Evolutionary conservation across 2,888 invertebrate genomes (phyloP).

Genomic region (Bhutanitis thaidina): DNA sequence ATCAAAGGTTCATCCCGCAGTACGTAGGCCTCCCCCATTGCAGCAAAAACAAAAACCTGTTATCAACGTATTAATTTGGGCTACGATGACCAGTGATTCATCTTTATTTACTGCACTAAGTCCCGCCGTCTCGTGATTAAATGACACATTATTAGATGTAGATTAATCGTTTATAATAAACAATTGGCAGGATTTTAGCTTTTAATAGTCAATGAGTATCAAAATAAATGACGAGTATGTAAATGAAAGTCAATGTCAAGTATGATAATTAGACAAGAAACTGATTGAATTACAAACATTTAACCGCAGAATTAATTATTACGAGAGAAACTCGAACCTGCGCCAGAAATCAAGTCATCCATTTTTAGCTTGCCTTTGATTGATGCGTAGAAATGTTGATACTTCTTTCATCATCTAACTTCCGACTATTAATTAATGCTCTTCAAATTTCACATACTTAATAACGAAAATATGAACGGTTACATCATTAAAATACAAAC

Average conservation of each 20-base stretch:
- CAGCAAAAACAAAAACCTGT: no score
- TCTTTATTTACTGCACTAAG: no score
- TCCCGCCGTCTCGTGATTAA: no score
- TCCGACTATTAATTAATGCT: background rate
- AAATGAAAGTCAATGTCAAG: constrained; percentile 11
- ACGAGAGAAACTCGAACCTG: constrained; percentile 11
- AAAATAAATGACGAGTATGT: constrained; percentile 18
- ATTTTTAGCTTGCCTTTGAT: constrained; percentile 6
- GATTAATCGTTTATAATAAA: no score
- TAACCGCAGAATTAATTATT: constrained; percentile 20
- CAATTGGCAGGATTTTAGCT: constrained; percentile 1
- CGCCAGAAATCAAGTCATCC: background rate
- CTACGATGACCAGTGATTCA: no score
- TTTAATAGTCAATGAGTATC: constrained; percentile 7
- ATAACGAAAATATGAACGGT: no score
- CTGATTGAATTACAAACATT: constrained; percentile 14
- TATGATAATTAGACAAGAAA: constrained; percentile 15
- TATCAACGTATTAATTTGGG: no score
- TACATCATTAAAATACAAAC: no score
- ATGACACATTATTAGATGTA: no score
- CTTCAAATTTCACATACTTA: background rate
- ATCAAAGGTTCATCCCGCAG: no score
- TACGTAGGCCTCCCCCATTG: no score
- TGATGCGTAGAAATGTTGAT: constrained; percentile 5
- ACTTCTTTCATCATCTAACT: background rate